Conservation (phyloP, 2,797 vertebrate genomes). For the Threskiornis aethiopicus region DNA sequence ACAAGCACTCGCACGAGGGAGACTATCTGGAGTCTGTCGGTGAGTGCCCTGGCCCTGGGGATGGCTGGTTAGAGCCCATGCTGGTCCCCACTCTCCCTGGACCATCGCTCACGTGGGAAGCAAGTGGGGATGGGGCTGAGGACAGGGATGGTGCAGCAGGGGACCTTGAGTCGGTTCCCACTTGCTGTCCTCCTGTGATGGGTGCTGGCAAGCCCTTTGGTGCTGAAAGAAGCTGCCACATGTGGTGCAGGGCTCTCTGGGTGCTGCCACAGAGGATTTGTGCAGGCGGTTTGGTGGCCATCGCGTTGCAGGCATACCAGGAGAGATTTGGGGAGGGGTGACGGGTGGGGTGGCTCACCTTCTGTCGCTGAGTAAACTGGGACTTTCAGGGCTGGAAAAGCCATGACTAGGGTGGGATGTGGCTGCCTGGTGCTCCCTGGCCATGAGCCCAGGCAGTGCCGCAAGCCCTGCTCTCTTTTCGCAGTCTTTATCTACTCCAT, state of each 20-base stretch:
- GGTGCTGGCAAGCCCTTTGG: not conserved
- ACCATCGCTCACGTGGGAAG: rapidly evolving
- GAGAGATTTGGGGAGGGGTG: not conserved
- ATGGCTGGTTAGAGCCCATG: not conserved
- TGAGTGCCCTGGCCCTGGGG: slow-evolving; percentile 67
- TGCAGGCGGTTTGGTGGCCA: not conserved
- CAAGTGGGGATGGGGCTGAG: not conserved
- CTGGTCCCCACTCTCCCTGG: not conserved
- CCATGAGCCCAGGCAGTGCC: rapidly evolving
- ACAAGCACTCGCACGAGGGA: slow-evolving; percentile 94
- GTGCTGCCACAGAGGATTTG: not conserved
- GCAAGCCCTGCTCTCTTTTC: not conserved
- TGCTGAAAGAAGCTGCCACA: rapidly evolving
- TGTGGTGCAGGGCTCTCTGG: not conserved
- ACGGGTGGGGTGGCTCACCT: not conserved
- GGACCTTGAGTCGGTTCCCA: not conserved
- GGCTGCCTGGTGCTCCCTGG: not conserved
- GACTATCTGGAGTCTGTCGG: slow-evolving; percentile 91
- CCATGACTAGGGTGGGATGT: not conserved
- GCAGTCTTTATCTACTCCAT: slow-evolving; percentile 99
- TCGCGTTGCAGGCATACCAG: not conserved
- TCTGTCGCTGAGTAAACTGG: not conserved
- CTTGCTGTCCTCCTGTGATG: rapidly evolving
- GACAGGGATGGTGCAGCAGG: not conserved
- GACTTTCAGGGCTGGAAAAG: not conserved